Conservation (phyloP, 2,888 invertebrate genomes). For the Trichopria drosophilae region DNA sequence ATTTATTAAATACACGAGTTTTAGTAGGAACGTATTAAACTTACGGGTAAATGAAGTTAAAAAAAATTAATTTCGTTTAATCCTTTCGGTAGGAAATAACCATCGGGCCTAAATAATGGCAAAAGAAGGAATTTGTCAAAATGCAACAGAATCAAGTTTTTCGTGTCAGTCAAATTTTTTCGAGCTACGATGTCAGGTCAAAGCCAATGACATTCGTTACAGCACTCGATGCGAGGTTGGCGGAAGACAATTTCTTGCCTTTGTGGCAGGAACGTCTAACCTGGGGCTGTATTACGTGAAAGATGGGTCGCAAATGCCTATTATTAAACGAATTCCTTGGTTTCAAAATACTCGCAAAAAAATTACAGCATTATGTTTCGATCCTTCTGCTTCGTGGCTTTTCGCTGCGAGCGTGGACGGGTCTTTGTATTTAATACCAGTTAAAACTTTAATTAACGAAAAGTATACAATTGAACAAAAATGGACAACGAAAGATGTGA, state of each 20-base stretch:
- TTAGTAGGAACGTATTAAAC: too few relatives aligned
- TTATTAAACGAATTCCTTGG: conserved; percentile 53
- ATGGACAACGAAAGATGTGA: conserved; percentile 65
- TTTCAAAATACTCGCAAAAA: conserved; percentile 49
- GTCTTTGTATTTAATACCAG: conserved; percentile 67
- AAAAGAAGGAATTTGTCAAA: too few relatives aligned
- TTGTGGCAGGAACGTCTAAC: conserved; percentile 48
- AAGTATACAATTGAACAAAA: conserved; percentile 61
- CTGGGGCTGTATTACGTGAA: conserved; percentile 51
- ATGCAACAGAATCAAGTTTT: conserved; percentile 27
- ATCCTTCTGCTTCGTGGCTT: conserved; percentile 79
- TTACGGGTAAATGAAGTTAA: too few relatives aligned
- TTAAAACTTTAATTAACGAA: conserved; percentile 63
- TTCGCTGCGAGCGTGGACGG: conserved; percentile 63
- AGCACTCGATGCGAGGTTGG: conserved; percentile 49
- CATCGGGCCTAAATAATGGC: too few relatives aligned
- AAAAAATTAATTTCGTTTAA: too few relatives aligned
- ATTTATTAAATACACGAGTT: too few relatives aligned
- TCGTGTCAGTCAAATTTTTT: conserved; percentile 47
- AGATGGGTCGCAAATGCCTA: conserved; percentile 40
- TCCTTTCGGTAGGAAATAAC: too few relatives aligned
- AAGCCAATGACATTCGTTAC: conserved; percentile 46
- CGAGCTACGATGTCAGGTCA: conserved; percentile 51
- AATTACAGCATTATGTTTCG: conserved; percentile 70
- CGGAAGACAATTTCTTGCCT: conserved; percentile 48